Evolutionary conservation across 1,140 invertebrate genomes (phyloP), one percentile per base, ranked within the genome.

Genomic region (Bombus haemorrhoidalis): DNA sequence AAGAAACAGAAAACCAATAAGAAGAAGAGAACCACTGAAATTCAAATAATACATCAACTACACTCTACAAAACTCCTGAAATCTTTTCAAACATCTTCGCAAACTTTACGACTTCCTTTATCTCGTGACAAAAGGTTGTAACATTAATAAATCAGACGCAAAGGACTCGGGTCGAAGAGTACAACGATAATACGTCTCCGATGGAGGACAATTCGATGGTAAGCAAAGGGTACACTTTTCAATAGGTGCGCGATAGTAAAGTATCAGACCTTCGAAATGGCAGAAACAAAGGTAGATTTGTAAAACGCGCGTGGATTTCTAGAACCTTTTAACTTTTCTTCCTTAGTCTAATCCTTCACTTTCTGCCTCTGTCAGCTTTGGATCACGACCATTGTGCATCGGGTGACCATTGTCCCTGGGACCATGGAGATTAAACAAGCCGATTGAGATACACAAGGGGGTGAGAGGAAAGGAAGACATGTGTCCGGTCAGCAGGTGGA

Each of bases 341-440:
- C 12, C 72, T 47, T 68, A n/a, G 39, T 75, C 81, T 76, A 82
- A 37, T 39, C 59, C 28, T 53, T 47, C 6, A 3, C 18, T 53
- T 74, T 32, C 43, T 37, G 1, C 0, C 2, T 28, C 0, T 62
- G 10, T 62, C 3, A n/a, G 28, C n/a, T 74, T 47, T 34, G 12
- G 13, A 78, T 69, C 74, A 57, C 47, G 81, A 78, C 81, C 41
- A 69, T 59, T 83, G 74, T 83, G 43, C 41, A 28, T 28, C 64
- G 43, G 10, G 62, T 47, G 59, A 28, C 8, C 47, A 28, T 69
- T 69, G 8, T 25, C 8, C 43, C 18, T 10, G 15, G 34, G 6
- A 10, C 64, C n/a, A 43, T 2, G 4, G 22, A 32, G 74, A 57
- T 57, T 57, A 78, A 83, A 83, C 32, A 78, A 68, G 28, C 3